Conservation (phyloP, 2,888 invertebrate species). For the Cephus spinipes region DNA sequence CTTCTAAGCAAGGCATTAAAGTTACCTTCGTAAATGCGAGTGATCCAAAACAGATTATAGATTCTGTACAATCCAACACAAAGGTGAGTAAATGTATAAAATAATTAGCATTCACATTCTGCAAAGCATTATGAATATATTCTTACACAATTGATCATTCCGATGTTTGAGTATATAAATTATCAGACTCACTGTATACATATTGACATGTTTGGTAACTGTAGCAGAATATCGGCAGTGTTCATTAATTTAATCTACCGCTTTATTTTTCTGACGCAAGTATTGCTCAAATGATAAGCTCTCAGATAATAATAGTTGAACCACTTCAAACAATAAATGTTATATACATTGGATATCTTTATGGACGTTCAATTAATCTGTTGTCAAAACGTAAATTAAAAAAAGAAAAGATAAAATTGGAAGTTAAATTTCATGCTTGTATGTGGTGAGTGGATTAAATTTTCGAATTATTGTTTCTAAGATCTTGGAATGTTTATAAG, state of each 20-base stretch:
- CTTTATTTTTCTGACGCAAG: background rate
- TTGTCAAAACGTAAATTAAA: background rate
- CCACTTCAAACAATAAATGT: background rate
- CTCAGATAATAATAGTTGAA: background rate
- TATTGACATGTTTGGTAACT: background rate
- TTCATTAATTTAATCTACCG: background rate
- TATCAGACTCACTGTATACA: background rate
- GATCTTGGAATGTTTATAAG: background rate
- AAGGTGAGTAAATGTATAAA: constrained; percentile 72
- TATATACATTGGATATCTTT: background rate
- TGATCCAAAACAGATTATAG: constrained; percentile 73
- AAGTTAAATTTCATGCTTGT: background rate
- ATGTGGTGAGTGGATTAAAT: background rate
- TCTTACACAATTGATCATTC: constrained; percentile 2
- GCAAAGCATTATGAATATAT: background rate
- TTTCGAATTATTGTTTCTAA: background rate
- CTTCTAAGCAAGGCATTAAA: constrained; percentile 77
- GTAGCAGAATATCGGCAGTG: background rate
- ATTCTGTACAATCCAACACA: constrained; percentile 83
- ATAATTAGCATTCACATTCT: constrained; percentile 5
- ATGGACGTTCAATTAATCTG: background rate
- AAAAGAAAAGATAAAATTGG: background rate
- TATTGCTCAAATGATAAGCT: background rate
- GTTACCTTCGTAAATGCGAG: constrained; percentile 84
- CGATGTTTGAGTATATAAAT: background rate